Conservation (phyloP, 2,797 vertebrate species). For the Orientallactaga sibirica region DNA sequence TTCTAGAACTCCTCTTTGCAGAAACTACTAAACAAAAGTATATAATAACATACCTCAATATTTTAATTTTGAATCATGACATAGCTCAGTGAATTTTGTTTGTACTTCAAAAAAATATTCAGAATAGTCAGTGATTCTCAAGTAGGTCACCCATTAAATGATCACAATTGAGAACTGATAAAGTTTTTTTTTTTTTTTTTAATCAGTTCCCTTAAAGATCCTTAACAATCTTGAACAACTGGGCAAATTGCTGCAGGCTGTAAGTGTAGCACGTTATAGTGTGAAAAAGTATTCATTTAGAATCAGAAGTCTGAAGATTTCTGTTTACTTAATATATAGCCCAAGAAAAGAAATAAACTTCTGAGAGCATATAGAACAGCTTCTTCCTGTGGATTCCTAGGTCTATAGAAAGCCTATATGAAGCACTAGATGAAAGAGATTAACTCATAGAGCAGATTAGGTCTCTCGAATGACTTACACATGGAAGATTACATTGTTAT, state of each 20-base stretch:
- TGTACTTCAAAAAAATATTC: background rate
- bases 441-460: background rate
- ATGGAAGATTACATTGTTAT: background rate
- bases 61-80: background rate
- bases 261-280: background rate
- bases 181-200: background rate
- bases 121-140: background rate
- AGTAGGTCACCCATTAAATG: background rate
- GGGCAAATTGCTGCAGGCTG: background rate
- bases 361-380: background rate
- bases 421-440: background rate
- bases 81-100: slow-evolving; percentile 48
- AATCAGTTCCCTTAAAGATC: slow-evolving; percentile 13
- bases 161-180: background rate
- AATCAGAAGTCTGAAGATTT: background rate
- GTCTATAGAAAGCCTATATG: background rate
- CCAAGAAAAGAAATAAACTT: background rate
- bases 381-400: background rate
- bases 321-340: background rate
- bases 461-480: background rate
- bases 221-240: background rate
- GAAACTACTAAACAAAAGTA: background rate
- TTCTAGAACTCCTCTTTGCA: background rate
- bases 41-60: background rate
- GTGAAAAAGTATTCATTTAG: background rate